A percentile compares a stretch with the other conserved stretches of the same genome.
Conservation (phyloP, 1,140 invertebrate genomes). For the Araneus ventricosus region DNA sequence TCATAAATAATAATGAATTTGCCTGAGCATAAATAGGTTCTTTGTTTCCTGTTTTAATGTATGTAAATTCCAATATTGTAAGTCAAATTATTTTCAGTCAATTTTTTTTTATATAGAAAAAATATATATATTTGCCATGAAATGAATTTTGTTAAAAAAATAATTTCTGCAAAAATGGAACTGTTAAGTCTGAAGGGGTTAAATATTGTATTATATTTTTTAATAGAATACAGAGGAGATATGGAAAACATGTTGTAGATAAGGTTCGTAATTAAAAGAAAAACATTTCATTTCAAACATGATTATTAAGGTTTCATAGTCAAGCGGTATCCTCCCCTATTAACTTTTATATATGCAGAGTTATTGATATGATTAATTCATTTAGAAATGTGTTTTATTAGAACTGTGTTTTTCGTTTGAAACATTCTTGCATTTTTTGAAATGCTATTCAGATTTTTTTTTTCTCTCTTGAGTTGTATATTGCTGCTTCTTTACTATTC, state of each 20-base stretch:
- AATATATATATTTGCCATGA: no score
- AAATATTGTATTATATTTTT: no score
- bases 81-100: no score
- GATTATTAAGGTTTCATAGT: neutral
- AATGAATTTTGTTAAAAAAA: no score
- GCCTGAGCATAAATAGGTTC: no score
- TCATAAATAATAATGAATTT: no score
- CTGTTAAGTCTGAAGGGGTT: no score
- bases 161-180: no score
- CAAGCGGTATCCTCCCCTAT: neutral
- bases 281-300: neutral
- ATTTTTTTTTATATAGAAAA: no score
- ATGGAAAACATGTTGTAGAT: neutral
- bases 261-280: neutral
- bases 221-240: neutral
- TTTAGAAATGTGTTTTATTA: neutral
- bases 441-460: neutral
- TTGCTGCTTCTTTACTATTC: neutral
- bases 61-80: no score
- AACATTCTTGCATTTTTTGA: constrained; percentile 18
- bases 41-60: no score
- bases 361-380: neutral
- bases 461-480: neutral
- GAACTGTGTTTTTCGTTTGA: neutral
- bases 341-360: neutral